Base-by-base conservation (phyloP, 2,888 invertebrate genomes). In the Chrysina gloriosa region DNA sequence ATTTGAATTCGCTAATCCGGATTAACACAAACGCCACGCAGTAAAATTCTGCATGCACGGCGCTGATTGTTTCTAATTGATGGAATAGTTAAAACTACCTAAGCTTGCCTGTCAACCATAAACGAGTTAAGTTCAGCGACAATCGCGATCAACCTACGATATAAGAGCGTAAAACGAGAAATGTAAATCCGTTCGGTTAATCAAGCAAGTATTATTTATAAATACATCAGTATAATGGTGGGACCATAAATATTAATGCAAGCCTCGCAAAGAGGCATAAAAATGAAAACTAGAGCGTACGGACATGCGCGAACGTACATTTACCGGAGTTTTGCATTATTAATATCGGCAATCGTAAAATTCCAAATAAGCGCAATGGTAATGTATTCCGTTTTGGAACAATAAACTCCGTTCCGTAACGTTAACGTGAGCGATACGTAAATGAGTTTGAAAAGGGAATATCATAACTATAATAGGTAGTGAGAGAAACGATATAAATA, bases 331-430 rank as follows among this genome's bases (percentile, higher is more conserved):
- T 29, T 7, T 29, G 31, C 31, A n/a, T 61, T 61, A 61, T 61
- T 61, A 61, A 61, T 50, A 48, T 34, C n/a, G 21, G n/a, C 48
- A 50, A 31, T 52, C 29, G 52, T 64, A 50, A 65, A 65, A 65
- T 52, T 50, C 65, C 65, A 52, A 65, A 65, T 65, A 65, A 31
- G 65, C 29, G 11, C 36, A 52, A 31, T 29, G 27, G 14, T 39
- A 65, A 50, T 65, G 39, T 19, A 65, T 52, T 36, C 65, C 29
- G 21, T 27, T 65, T 52, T 65, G 19, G 31, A 52, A 65, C 65
- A 65, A 65, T 65, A 65, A 65, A 50, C 25, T 52, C 52, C 29
- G 39, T 25, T 47, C 27, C 47, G 63, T 25, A 47, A 63, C 48
- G 23, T 31, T 31, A 31, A 31, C 2, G 31, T n/a, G n/a, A 31